phyloP scores from a whole-genome alignment of 2,797 vertebrate genomes.

The Cephalopachus bancanus region DNA sequence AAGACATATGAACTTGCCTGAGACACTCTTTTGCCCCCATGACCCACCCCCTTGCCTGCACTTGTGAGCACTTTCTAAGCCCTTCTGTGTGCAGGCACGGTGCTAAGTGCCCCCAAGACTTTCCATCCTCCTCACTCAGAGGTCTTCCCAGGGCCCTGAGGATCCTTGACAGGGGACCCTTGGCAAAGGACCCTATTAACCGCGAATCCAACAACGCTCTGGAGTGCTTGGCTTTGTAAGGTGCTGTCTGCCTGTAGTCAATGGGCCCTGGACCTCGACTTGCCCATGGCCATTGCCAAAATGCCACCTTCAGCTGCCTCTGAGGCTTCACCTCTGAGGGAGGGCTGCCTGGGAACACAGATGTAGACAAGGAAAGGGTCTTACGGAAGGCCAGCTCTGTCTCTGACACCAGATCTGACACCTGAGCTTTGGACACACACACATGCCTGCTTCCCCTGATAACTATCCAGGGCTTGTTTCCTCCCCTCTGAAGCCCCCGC shows the following conservation, averaged over 20 bases:
- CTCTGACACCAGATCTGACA: rapidly evolving
- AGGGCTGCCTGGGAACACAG: background rate
- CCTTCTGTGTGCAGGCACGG: background rate
- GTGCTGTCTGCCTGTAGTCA: background rate
- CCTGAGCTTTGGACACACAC: background rate
- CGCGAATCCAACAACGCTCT: background rate
- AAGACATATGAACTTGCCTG: background rate
- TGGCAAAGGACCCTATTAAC: background rate
- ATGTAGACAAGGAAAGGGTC: background rate
- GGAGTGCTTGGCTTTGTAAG: background rate
- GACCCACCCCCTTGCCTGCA: no score
- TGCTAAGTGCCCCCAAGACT: background rate
- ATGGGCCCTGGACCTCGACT: background rate
- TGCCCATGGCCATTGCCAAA: background rate
- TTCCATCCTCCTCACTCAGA: background rate
- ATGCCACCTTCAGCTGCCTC: background rate
- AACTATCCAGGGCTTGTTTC: rapidly evolving
- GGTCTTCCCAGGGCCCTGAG: background rate
- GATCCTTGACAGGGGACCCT: background rate
- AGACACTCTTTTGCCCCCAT: background rate
- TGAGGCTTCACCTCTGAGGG: background rate
- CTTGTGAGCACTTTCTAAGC: background rate
- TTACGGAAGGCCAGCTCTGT: rapidly evolving
- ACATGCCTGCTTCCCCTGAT: background rate
- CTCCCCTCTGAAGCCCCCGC: background rate